Evolutionary conservation across 2,888 invertebrate species (phyloP), one percentile per base, ranked within the genome.

Genomic region (Cephus spinipes): DNA sequence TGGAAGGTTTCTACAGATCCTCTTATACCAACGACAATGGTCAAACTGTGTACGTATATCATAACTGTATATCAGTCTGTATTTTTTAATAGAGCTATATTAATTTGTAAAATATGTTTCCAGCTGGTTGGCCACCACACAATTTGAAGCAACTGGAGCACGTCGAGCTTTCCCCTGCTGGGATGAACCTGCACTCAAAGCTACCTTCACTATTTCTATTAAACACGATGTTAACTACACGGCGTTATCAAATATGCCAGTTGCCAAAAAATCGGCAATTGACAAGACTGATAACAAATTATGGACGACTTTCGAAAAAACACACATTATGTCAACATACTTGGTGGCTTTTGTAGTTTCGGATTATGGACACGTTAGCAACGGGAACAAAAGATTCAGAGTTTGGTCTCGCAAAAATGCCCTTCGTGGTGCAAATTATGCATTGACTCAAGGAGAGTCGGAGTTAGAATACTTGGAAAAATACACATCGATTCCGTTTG

Each of bases 251-350:
- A 91, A 91, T 76, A 89, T 81, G 81, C 87, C 86, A 15, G 76
- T 80, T 1, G 74, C 71, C n/a, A 31, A 77, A 23, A 73, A 69
- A 73, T n/a, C 12, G 30, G 34, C 55, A n/a, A 76, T 79, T 34
- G 73, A 78, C 69, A 36, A 30, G 1, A 15, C 15, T 32, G 80
- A 81, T 79, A 82, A 79, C 15, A 81, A 81, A 79, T 40, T 76
- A 15, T 82, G 80, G 82, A 84, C 84, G 11, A 74, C 68, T 31
- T 98, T 97, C 91, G 95, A 95, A 86, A 95, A 95, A 76, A 97
- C 98, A 1, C 98, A 98, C 1, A 93, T 97, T 80, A 98, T 99
- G 98, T 97, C 98, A 11, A 98, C 98, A 0, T 99, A 99, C 90
- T 93, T 99, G 82, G 96, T 99, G 77, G 98, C 98, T 0, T 96